Evolutionary conservation across 2,888 invertebrate species (phyloP).

Genomic region (Drosophila bunnanda): DNA sequence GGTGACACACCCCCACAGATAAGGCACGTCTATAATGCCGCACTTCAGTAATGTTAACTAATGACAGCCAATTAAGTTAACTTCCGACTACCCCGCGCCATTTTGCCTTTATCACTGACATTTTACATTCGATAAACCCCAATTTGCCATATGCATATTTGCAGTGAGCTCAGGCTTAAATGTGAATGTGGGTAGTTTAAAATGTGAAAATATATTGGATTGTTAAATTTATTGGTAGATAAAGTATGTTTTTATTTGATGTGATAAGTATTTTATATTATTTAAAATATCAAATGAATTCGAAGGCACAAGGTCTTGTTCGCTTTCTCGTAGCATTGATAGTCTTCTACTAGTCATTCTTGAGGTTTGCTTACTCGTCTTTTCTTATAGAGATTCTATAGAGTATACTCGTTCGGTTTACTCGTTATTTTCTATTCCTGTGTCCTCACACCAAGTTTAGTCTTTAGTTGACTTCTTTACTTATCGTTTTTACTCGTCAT

Average conservation of each 20-base stretch:
- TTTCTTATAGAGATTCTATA: too few relatives aligned
- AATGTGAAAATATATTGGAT: not conserved
- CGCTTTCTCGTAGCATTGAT: too few relatives aligned
- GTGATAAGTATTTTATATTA: rapidly evolving
- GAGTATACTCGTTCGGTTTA: too few relatives aligned
- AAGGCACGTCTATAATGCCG: slow-evolving; percentile 23
- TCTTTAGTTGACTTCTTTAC: not conserved
- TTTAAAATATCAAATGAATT: too few relatives aligned
- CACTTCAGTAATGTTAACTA: slow-evolving; percentile 25
- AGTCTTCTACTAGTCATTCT: too few relatives aligned
- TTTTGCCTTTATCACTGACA: slow-evolving; percentile 5
- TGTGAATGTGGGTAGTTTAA: not conserved
- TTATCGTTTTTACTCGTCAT: not conserved
- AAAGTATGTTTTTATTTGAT: not conserved
- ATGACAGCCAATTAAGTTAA: slow-evolving; percentile 45
- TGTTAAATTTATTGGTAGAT: too few relatives aligned
- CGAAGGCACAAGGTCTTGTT: too few relatives aligned
- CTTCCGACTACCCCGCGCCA: slow-evolving; percentile 1
- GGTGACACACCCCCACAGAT: slow-evolving; percentile 2
- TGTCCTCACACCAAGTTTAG: too few relatives aligned
- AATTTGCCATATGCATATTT: slow-evolving; percentile 6
- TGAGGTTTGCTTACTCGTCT: too few relatives aligned
- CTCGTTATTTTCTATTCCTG: too few relatives aligned
- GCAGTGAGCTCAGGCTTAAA: not conserved
- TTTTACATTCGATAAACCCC: slow-evolving; percentile 13